Base-by-base conservation (phyloP, 1,140 invertebrate genomes). In the Leptopilina boulardi region DNA sequence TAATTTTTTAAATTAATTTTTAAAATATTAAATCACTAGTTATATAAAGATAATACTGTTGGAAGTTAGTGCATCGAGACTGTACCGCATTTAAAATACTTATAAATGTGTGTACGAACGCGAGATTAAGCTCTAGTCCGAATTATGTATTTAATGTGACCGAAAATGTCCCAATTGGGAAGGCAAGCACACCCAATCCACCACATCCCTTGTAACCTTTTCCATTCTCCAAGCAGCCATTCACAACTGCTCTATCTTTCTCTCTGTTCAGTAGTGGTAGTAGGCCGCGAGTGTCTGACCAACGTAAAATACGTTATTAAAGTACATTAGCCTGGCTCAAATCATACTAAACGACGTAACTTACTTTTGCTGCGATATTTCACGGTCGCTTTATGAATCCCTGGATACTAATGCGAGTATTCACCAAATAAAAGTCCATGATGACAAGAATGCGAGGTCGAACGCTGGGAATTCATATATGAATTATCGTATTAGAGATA, bases 281-380 rank as follows among this genome's bases (percentile, higher is more conserved):
- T 80, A 77, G 77, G 56, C 77, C 74, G 78, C 78, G 80, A 79
- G 75, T 83, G 80, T 76, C 82, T 81, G 73, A 82, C 77, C 77
- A 72, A 79, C 80, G 78, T 82, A 85, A 83, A 86, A 86, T 83
- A 83, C 81, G 82, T 85, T 85, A 85, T 86, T 85, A 85, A 85
- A 86, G 82, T 81, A 84, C 82, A 86, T 86, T 86, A 86, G 84
- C 84, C 81, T 80, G 80, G 80, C 85, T 85, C 82, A 83, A 86
- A 86, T 86, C 85, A 84, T 85, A 85, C 82, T 86, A 86, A 86
- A 86, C 83, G 85, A 84, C 85, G 83, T 84, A 86, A 86, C 84
- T 86, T 85, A 85, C 84, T 87, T n/a, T 85, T 87, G 79, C 83
- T 80, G 79, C 84, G 83, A 85, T 84, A 87, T 87, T 87, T 87